Evolutionary conservation across 2,113 vertebrate species (phyloP).

Genomic region (Grammomys surdaster): DNA sequence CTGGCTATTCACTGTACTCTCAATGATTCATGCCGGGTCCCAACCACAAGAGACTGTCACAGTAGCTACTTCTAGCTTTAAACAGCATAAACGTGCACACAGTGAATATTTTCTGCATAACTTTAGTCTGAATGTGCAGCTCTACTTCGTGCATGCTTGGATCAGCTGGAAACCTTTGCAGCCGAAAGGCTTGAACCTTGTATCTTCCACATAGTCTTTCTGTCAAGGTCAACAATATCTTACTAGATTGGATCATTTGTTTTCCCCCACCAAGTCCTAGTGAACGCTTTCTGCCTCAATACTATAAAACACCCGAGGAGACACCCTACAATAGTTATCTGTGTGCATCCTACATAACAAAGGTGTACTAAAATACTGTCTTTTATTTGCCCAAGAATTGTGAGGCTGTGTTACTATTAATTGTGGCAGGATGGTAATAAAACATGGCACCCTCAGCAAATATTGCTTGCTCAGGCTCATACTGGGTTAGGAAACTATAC

Average conservation of each 20-base stretch:
- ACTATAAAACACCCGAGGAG: background rate
- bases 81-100: background rate
- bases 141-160: slow-evolving; percentile 11
- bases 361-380: background rate
- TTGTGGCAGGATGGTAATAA: background rate
- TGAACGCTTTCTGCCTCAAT: background rate
- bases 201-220: background rate
- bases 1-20: background rate
- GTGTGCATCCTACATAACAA: background rate
- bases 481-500: background rate
- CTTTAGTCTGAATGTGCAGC: background rate
- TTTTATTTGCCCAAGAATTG: background rate
- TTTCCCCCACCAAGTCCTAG: background rate
- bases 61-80: background rate
- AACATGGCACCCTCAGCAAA: background rate
- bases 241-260: background rate
- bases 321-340: background rate
- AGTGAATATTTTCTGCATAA: background rate
- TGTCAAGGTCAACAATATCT: background rate
- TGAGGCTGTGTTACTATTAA: slow-evolving; percentile 19
- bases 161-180: slow-evolving; percentile 19
- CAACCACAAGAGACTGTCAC: background rate
- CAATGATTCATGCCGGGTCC: background rate
- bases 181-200: background rate
- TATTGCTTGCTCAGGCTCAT: background rate